Evolutionary conservation across 2,888 invertebrate species (phyloP), one percentile per base, ranked within the genome.

Genomic region (Chrysodeixis includens): DNA sequence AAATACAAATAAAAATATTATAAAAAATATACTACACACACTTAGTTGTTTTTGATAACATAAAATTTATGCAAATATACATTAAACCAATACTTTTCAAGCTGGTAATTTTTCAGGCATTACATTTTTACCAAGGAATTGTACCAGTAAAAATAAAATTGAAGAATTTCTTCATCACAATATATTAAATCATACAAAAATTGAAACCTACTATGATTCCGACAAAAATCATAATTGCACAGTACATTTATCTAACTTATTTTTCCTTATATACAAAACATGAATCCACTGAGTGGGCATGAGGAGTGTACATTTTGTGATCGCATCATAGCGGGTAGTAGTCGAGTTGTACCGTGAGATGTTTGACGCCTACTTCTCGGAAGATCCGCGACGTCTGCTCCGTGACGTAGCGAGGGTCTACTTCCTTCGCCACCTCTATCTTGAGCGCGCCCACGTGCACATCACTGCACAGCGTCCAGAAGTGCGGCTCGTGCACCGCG

Each of bases 381-480:
- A 99, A 99, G 87, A 99, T 99, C 96, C 98, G 97, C 81, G 99
- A 98, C 26, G 99, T 97, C 86, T 99, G 98, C 72, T 98, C 98
- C 26, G 98, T 97, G 55, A 99, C 98, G 90, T 99, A 99, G 86
- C 98, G 97, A 0, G 98, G 97, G 92, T 99, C 99, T 10, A 99
- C 98, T 82, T 97, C 97, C 85, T 97, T 96, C 0, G 98, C 97
- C n/a, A 99, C 99, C 92, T 99, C 99, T 62, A 99, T 93, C 93
- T 99, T 99, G 61, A 99, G 93, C 77, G 98, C 98, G 76, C 99
- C 99, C 1, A 99, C 97, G 89, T 97, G 99, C 66, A 98, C 97
- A 82, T 99, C 98, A 88, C 98, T 99, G 90, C 99, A 99, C 71
- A 99, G 95, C 14, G 99, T 99, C 99, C 99, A 99, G 93, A 99